Evolutionary conservation across 2,888 invertebrate genomes (phyloP), one percentile per base, ranked within the genome.

Genomic region (Listrodromus nycthemerus): DNA sequence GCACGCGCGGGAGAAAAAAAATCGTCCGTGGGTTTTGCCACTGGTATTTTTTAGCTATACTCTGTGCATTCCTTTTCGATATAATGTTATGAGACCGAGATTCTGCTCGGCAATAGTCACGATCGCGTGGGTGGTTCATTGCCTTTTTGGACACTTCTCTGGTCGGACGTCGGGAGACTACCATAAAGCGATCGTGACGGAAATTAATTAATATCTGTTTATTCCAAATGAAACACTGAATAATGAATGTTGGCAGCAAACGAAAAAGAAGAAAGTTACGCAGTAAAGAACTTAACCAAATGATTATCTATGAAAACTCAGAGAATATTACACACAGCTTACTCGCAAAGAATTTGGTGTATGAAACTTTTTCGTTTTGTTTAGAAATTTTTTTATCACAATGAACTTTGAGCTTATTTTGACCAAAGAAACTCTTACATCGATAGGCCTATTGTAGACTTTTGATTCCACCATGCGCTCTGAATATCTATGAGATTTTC

Each of bases 121-220:
- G 70, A 58, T 65, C 16, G 61, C 65, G 74, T 81, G 81, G 63
- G 83, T 27, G 84, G 37, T 81, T 81, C 85, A 70, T 86, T 77
- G 77, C 86, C 87, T 86, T 87, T 86, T 86, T 66, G 74, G 85
- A 85, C 48, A 71, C 52, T 21, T 24, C 24, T 3, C 58, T 65
- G 61, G 61, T 78, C 70, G 70, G 80, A 77, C 83, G 73, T 77
- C 84, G 74, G 70, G 75, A 85, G 80, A 85, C 80, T 79, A 66
- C 10, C 69, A 65, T 81, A 48, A 71, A 45, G 19, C 5, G n/a
- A 19, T 48, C 61, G 48, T 16, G 24, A 45, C 73, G 16, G 33
- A 4, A 48, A 55, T 2, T 74, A 27, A 21, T 30, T 27, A 30
- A 58, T 61, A 13, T 30, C 30, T 58, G 21, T 24, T 58, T 27